Evolutionary conservation across 2,113 vertebrate species (phyloP).

Genomic region (Scophthalmus maximus): DNA sequence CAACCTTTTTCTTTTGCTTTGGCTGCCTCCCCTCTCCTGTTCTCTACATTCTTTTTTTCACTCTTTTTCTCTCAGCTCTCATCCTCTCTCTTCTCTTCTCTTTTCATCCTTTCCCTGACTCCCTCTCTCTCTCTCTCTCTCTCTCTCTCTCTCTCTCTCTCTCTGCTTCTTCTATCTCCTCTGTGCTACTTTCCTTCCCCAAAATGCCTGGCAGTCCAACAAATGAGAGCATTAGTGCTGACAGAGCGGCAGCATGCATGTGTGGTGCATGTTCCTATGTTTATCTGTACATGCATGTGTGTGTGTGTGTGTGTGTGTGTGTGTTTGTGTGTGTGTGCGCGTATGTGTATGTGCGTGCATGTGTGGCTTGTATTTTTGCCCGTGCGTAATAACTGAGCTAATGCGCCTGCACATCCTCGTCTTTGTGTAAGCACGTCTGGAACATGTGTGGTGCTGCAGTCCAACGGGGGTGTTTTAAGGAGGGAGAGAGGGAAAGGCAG

Average conservation of each 20-base stretch:
- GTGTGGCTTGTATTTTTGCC: slow-evolving; percentile 23
- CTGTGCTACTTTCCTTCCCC: slow-evolving; percentile 1
- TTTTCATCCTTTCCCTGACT: slow-evolving; percentile 2
- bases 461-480: slow-evolving; percentile 60
- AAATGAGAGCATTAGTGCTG: slow-evolving; percentile 42
- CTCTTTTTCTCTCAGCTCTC: neutral
- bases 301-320: slow-evolving; percentile 7
- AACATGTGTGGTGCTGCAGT: slow-evolving; percentile 71
- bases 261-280: neutral
- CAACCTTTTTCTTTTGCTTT: slow-evolving; percentile 46
- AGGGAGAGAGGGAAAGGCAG: neutral
- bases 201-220: slow-evolving; percentile 44
- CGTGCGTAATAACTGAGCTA: slow-evolving; percentile 41
- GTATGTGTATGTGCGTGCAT: slow-evolving; percentile 2
- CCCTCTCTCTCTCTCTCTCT: no score
- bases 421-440: slow-evolving; percentile 60
- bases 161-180: neutral
- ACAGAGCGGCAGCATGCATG: slow-evolving; percentile 36
- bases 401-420: slow-evolving; percentile 49
- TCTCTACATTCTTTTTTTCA: no score
- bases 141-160: no score
- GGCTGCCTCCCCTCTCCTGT: neutral
- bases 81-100: neutral
- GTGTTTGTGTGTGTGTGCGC: slow-evolving; percentile 9
- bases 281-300: neutral